Evolutionary conservation across 2,797 vertebrate species (phyloP), one percentile per base, ranked within the genome.

Genomic region (Iguana delicatissima): DNA sequence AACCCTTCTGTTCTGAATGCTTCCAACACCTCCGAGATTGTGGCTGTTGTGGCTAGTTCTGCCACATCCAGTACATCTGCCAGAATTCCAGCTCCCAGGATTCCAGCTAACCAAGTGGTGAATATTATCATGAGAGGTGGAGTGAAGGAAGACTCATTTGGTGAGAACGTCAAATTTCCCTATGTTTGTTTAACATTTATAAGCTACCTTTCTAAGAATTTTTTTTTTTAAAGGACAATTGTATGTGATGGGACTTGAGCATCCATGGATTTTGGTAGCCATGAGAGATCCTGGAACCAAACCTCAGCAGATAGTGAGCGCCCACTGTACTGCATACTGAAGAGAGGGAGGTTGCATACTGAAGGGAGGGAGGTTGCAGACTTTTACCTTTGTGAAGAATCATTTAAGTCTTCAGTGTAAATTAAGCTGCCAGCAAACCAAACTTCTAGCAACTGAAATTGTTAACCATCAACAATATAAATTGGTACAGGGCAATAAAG

Each of bases 141-240:
- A 83, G 8, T 35, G 1, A 83, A 86, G 24, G 88, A 89, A 46
- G 35, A 67, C 29, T 42, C 81, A 12, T 80, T 85, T 24, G 80
- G 91, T 92, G 52, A 84, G 91, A 83, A 50, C 24, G 35, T 6
- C 6, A 79, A 6, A 79, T 59, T 83, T 55, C 59, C 6, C 7
- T n/a, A 52, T 72, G 32, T 73, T 85, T 72, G 0, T 77, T 42
- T 77, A 42, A 77, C 3, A 46, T 77, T 12, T 50, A 29, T 79
- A 46, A 50, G 76, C 22, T 12, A 26, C 3, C 42, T 50, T 69
- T 79, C 20, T 13, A 79, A 12, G 42, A 29, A 10, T 46, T 3
- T 46, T 46, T 46, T 46, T 46, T 3, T 3, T 3, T 3, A 46
- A 46, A 46, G 42, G 42, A 46, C 4, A 3, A 3, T 46, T 46